Evolutionary conservation across 2,888 invertebrate species (phyloP), one percentile per base, ranked within the genome.

Genomic region (Drosophila barbarae): DNA sequence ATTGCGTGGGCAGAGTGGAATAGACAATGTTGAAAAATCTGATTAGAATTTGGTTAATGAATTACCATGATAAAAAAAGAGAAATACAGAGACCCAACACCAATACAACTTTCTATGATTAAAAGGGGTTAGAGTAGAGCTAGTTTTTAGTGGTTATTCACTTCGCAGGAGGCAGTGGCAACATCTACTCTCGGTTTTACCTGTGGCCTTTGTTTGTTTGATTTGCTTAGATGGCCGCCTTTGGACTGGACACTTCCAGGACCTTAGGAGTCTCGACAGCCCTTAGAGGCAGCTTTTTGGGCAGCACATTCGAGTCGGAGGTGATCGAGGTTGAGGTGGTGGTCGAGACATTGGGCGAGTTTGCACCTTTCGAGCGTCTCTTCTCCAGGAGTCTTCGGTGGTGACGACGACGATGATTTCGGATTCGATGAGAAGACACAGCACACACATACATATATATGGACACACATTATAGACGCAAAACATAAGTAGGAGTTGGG

Each of bases 261-360:
- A 34, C 15, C 13, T n/a, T 46, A 15, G 38, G 32, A 21, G n/a
- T 26, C 15, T 9, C 39, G 2, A 46, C 30, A 13, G 68, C 32
- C 66, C 65, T 76, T 73, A 85, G 73, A 69, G 75, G 76, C 58
- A 87, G 71, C 69, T 84, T 80, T 60, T 79, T 85, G 38, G 71
- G 73, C 26, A 72, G 76, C 56, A 71, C 59, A 55, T 46, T 72
- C 30, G 68, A 57, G 41, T 86, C 85, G 35, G 82, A 85, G 44
- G 73, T 65, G 35, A 71, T 72, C 4, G 81, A 67, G n/a, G 86
- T 86, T 39, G 87, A 87, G 44, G 76, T 85, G 21, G 88, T 85
- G 42, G 36, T 86, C 51, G 87, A 87, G 55, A 76, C 82, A n/a
- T 88, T 85, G 46, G 36, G 38, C 32, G 88, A 87, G 51, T 74